Evolutionary conservation across 2,113 vertebrate genomes (phyloP), one percentile per base, ranked within the genome.

Genomic region (Upupa epops): DNA sequence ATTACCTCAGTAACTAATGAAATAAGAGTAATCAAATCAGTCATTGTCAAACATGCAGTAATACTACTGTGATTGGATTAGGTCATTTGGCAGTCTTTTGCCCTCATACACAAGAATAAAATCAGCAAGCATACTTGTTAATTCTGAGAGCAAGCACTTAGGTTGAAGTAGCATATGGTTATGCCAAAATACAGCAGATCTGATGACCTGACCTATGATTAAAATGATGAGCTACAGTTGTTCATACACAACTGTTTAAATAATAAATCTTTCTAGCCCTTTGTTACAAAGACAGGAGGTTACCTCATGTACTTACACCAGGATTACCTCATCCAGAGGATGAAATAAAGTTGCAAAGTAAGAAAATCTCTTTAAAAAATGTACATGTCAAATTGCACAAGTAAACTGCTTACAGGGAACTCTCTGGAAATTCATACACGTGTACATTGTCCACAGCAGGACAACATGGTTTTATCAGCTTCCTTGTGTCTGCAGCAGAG

Each of bases 211-310:
- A 88, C 73, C 89, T 83, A 68, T 86, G 83, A 92, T 91, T 90
- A 93, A 96, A 94, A 79, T 87, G 19, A 97, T 72, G 91, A 94
- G 56, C 64, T 92, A 59, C 60, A 54, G 92, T 93, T 3, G 1
- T 88, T 96, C 86, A 81, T 56, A 88, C 55, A 83, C 34, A 31
- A 36, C 58, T 89, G 90, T 74, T 79, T 8, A 8, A 55, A 79
- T 20, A 46, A 93, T 75, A 91, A 83, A 95, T 96, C 94, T 92
- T 82, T 90, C 63, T 45, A 93, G 48, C 21, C 17, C 76, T 95
- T 80, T 68, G 37, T 78, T 90, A 49, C 70, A 92, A 96, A 95
- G 95, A 95, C 83, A 93, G 96, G 94, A 95, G 94, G 75, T 96
- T 93, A 95, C 59, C 88, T 92, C 73, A 89, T 86, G 55, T 72